phyloP scores from a whole-genome alignment of 2,113 vertebrate species.

The Atlantisia rogersi region DNA sequence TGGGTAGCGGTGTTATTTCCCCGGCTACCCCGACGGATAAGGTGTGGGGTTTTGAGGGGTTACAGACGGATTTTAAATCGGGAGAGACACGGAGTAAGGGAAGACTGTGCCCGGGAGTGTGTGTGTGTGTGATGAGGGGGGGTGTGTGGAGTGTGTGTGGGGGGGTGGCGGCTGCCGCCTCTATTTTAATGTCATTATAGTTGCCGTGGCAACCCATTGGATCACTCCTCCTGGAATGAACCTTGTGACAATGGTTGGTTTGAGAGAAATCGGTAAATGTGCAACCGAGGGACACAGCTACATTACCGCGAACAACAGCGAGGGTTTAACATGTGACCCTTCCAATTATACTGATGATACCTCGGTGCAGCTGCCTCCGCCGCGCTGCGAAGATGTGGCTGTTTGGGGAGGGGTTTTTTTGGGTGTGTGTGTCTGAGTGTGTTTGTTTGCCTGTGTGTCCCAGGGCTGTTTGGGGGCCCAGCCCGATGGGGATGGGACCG shows the following conservation, averaged over 20 bases:
- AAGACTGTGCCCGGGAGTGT: not conserved
- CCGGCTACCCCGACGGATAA: not conserved
- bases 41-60: not conserved
- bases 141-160: no score
- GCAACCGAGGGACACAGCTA: slow-evolving; percentile 67
- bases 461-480: not conserved
- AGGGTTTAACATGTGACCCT: slow-evolving; percentile 80
- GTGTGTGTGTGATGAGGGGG: no score
- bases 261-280: slow-evolving; percentile 69
- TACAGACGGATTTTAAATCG: not conserved
- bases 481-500: not conserved
- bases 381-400: not conserved
- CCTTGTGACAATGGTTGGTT: slow-evolving; percentile 66
- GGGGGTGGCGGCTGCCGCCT: not conserved
- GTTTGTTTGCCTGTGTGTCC: no score
- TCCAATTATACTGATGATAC: slow-evolving; percentile 69
- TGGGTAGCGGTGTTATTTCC: not conserved
- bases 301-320: slow-evolving; percentile 72
- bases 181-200: slow-evolving; percentile 69
- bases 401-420: not conserved
- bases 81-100: not conserved
- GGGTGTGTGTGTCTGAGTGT: no score
- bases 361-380: slow-evolving; percentile 76
- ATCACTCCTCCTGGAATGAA: slow-evolving; percentile 63
- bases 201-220: slow-evolving; percentile 74